Evolutionary conservation across 2,113 vertebrate species (phyloP).

Genomic region (Percina caprodes): DNA sequence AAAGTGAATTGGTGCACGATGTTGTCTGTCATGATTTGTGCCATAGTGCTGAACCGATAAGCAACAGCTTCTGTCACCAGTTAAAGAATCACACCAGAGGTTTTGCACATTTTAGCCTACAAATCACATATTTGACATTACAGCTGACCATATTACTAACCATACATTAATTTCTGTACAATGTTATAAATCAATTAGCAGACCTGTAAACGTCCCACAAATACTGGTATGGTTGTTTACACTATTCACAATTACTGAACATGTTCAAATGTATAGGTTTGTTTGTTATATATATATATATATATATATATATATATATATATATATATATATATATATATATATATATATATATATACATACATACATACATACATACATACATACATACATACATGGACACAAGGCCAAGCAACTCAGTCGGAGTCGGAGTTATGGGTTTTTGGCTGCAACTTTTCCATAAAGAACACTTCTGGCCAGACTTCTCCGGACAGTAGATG

Average conservation of each 20-base stretch:
- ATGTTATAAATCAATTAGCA: background rate
- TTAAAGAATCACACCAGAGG: conserved; percentile 15
- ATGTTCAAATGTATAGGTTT: background rate
- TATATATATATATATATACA: no score
- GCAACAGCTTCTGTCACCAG: conserved; percentile 59
- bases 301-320: no score
- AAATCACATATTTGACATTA: conserved; percentile 20
- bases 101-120: background rate
- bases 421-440: no score
- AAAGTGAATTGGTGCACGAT: conserved; percentile 59
- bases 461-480: no score
- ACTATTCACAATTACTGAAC: background rate
- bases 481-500: no score
- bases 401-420: no score
- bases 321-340: no score
- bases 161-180: background rate
- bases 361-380: no score
- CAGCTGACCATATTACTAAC: background rate
- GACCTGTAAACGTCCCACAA: background rate
- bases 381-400: no score
- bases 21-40: conserved; percentile 65
- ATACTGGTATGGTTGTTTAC: background rate
- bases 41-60: conserved; percentile 44
- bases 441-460: no score
- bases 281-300: background rate